These are phyloP conservation scores for Ophion slaviceki DNA, from an alignment of 2,888 invertebrate species.

Conservation along the genomic window DNA sequence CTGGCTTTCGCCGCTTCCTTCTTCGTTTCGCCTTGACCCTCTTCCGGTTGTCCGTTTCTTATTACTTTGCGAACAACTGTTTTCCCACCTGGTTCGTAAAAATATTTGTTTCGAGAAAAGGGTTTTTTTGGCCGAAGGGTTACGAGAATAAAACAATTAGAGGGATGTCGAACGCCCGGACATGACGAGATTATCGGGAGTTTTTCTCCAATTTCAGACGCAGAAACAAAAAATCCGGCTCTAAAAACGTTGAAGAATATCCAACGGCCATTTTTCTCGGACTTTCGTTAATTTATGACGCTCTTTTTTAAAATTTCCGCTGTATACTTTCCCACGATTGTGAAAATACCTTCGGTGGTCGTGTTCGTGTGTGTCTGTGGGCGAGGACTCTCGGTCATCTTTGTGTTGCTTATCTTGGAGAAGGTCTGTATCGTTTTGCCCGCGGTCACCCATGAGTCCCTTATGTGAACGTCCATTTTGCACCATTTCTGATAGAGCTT, in stretches of 20 bases:
- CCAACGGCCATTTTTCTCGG: not conserved
- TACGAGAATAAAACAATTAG: not conserved
- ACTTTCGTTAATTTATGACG: not conserved
- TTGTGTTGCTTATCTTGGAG: conserved; percentile 88
- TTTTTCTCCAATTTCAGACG: not conserved
- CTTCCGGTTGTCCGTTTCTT: conserved; percentile 81
- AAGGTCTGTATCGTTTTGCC: conserved; percentile 90
- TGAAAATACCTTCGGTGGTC: conserved; percentile 72
- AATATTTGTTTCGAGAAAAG: not conserved
- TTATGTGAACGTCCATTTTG: conserved; percentile 89
- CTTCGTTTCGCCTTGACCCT: conserved; percentile 72
- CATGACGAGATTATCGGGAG: not conserved
- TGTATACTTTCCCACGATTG: not conserved
- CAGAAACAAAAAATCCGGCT: not conserved
- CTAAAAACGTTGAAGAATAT: not conserved
- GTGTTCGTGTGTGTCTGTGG: conserved; percentile 66
- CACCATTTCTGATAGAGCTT: conserved; percentile 93
- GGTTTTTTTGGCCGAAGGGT: not conserved
- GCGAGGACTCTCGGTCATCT: conserved; percentile 86
- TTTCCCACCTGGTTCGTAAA: conserved; percentile 72
- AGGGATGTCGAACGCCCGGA: not conserved
- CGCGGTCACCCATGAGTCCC: conserved; percentile 92
- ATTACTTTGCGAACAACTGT: conserved; percentile 81
- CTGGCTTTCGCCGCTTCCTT: conserved; percentile 72
- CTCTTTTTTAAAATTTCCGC: not conserved